A percentile compares a stretch with the other conserved stretches of the same genome.
Conservation (phyloP, 2,797 vertebrate genomes). For the Cirrhinus molitorella region DNA sequence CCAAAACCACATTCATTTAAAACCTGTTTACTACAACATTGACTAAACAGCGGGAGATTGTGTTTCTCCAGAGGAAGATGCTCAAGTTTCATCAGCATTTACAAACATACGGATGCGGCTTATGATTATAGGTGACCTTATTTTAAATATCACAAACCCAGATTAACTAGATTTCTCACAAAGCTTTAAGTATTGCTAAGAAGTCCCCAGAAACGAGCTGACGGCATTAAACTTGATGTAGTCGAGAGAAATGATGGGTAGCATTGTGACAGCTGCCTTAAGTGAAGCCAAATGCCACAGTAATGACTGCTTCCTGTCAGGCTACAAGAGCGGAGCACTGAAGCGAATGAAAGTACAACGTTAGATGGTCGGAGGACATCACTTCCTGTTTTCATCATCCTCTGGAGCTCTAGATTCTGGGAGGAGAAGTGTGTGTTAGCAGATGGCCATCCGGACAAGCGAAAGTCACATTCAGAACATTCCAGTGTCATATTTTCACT, state of each 20-base stretch:
- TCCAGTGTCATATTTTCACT: constrained; percentile 39
- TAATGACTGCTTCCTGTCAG: neutral
- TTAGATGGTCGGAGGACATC: constrained; percentile 24
- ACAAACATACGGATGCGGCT: neutral
- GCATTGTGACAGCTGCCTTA: constrained; percentile 18
- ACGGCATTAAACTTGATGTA: neutral
- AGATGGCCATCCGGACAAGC: constrained; percentile 8
- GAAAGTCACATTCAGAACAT: constrained; percentile 44
- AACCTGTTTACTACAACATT: neutral
- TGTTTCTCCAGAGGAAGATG: neutral
- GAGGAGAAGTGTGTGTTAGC: neutral
- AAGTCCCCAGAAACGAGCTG: neutral
- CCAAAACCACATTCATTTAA: neutral
- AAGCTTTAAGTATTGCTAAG: constrained; percentile 9
- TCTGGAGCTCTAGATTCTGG: neutral
- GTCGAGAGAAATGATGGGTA: neutral
- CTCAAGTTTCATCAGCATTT: neutral
- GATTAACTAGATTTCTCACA: neutral
- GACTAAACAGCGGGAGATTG: neutral
- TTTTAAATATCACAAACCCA: neutral
- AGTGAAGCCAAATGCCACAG: neutral
- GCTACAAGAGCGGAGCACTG: neutral
- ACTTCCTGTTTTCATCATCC: constrained; percentile 45
- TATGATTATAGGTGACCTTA: neutral
- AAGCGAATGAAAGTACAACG: neutral